These are phyloP conservation scores for Trididemnum nubilum DNA, from an alignment of 23 tunicate species.

Conservation along the genomic window DNA sequence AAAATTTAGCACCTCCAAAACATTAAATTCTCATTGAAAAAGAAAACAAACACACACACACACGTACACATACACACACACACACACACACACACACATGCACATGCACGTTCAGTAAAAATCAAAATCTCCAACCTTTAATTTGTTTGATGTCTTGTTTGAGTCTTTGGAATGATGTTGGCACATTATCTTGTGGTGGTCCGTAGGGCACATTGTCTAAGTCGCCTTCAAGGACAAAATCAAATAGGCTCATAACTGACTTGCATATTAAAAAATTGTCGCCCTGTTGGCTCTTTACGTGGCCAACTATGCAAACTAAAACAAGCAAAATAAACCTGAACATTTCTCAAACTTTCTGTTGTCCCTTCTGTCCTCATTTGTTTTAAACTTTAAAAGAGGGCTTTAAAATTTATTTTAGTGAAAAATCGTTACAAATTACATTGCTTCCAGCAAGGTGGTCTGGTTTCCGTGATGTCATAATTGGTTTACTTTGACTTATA, in stretches of 20 bases:
- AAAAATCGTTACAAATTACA: background rate
- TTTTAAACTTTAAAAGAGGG: background rate
- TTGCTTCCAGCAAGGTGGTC: background rate
- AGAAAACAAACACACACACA: no score
- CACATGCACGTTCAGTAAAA: no score
- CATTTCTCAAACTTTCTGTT: background rate
- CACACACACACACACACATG: no score
- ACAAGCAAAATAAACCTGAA: background rate
- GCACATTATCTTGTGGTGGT: background rate
- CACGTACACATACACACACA: no score
- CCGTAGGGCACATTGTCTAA: conserved; percentile 1
- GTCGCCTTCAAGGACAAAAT: background rate
- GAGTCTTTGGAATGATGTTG: background rate
- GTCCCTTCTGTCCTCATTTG: background rate
- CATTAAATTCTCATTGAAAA: no score
- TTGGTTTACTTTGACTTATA: no score
- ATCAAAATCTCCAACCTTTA: no score
- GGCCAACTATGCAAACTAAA: background rate
- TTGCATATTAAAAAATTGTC: conserved; percentile 17
- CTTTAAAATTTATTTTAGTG: background rate
- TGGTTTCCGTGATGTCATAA: conserved; percentile 18
- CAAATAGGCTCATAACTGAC: conserved; percentile 1
- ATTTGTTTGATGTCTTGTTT: background rate
- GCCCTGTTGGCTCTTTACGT: background rate
- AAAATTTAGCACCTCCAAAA: no score